Conservation (phyloP, 2,888 invertebrate genomes). For the Itoplectis maculator region DNA sequence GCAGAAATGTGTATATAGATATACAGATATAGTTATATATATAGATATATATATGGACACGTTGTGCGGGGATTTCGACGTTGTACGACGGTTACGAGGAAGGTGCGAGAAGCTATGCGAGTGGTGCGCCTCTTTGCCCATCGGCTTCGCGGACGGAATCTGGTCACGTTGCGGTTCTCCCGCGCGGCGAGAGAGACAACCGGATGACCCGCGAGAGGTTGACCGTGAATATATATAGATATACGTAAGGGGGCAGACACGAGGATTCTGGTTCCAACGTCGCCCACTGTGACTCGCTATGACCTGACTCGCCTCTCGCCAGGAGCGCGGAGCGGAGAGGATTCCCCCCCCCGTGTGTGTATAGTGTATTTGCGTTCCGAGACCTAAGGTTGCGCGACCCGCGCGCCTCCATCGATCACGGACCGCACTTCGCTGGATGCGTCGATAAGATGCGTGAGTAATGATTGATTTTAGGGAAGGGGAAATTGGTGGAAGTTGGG, state of each 20-base stretch:
- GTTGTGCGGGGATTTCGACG: background rate
- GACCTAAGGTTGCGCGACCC: background rate
- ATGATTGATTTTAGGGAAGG: too few relatives aligned
- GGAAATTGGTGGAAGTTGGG: too few relatives aligned
- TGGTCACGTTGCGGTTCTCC: constrained; percentile 50
- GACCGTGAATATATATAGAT: constrained; percentile 61
- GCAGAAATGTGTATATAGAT: background rate
- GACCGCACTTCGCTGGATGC: background rate
- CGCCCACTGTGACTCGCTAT: constrained; percentile 13
- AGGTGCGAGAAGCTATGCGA: constrained; percentile 9
- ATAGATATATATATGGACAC: background rate
- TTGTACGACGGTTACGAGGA: background rate
- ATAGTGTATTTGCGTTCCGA: background rate
- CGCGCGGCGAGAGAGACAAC: constrained; percentile 18
- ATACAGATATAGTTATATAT: background rate
- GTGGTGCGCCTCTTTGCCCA: constrained; percentile 34
- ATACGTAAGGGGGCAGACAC: too few relatives aligned
- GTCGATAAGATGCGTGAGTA: too few relatives aligned
- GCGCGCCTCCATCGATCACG: background rate
- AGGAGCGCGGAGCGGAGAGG: too few relatives aligned
- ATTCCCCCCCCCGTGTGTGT: background rate
- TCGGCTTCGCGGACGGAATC: constrained; percentile 46
- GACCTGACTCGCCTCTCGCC: constrained; percentile 49
- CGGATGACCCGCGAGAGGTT: constrained; percentile 58
- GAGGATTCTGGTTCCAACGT: constrained; percentile 19